Evolutionary conservation across 1,140 invertebrate genomes (phyloP).

Genomic region (Yoshiicerus persimilis): DNA sequence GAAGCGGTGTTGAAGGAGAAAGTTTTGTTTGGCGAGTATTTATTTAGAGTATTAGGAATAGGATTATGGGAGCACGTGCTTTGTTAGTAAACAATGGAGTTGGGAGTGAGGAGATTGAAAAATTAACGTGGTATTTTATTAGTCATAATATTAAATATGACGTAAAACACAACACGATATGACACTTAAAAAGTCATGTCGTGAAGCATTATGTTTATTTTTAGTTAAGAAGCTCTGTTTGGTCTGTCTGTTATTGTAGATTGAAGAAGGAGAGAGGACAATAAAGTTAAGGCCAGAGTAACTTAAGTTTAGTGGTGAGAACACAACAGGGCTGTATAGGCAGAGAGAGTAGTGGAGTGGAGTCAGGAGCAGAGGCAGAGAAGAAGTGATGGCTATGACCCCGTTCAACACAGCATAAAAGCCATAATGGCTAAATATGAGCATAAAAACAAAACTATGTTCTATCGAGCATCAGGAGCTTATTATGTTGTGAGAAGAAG

Average conservation of each 20-base stretch:
- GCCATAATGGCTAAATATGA: neutral
- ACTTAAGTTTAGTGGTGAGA: neutral
- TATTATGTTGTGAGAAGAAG: neutral
- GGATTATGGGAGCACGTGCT: neutral
- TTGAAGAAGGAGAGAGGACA: neutral
- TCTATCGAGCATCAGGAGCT: neutral
- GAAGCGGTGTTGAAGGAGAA: too few relatives aligned
- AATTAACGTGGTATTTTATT: neutral
- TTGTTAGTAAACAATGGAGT: neutral
- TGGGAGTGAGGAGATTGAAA: neutral
- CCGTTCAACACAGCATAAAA: conserved; percentile 4
- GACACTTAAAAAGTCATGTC: neutral
- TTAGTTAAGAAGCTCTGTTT: neutral
- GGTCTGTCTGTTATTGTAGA: neutral
- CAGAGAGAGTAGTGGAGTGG: neutral
- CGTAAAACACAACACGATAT: neutral
- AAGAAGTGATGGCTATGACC: neutral
- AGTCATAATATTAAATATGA: neutral
- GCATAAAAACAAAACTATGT: conserved; percentile 3
- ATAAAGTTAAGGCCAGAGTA: neutral
- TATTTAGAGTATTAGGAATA: neutral
- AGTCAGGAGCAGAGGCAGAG: too few relatives aligned
- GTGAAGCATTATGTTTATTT: neutral
- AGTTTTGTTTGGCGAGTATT: neutral
- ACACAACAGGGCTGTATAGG: neutral